phyloP scores from a whole-genome alignment of 1,140 invertebrate species.

The Cydia pomonella region DNA sequence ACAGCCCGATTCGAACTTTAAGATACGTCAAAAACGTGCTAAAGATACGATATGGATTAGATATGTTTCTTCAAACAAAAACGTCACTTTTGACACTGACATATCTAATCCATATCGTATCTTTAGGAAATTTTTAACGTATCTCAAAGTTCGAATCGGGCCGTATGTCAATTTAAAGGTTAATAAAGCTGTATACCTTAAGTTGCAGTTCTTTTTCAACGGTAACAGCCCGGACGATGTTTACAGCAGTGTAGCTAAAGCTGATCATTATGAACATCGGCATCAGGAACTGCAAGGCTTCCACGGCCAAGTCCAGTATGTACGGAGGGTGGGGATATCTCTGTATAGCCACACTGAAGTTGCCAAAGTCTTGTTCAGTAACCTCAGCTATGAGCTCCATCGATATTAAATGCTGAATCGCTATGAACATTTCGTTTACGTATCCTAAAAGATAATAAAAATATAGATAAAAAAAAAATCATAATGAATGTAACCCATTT shows the following conservation, averaged over 20 bases:
- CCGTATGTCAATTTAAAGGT: too few relatives aligned
- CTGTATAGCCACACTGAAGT: slow-evolving; percentile 75
- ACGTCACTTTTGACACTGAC: too few relatives aligned
- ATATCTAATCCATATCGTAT: too few relatives aligned
- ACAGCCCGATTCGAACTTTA: too few relatives aligned
- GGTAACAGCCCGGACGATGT: slow-evolving; percentile 86
- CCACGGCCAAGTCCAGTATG: slow-evolving; percentile 85
- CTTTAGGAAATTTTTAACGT: too few relatives aligned
- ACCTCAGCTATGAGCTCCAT: slow-evolving; percentile 80
- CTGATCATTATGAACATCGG: slow-evolving; percentile 89
- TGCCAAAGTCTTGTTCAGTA: slow-evolving; percentile 60
- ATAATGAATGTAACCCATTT: too few relatives aligned
- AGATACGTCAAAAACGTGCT: too few relatives aligned
- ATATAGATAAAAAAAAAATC: too few relatives aligned
- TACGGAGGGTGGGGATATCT: slow-evolving; percentile 90
- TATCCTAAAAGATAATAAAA: slow-evolving; percentile 81
- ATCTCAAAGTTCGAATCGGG: too few relatives aligned
- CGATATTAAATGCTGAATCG: slow-evolving; percentile 84
- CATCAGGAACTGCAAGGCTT: slow-evolving; percentile 84
- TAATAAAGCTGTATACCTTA: slow-evolving; percentile 75
- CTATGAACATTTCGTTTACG: slow-evolving; percentile 85
- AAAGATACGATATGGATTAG: too few relatives aligned
- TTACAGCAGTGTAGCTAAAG: slow-evolving; percentile 89
- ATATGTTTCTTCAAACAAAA: too few relatives aligned
- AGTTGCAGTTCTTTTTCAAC: slow-evolving; percentile 84